A percentile compares a stretch with the other conserved stretches of the same genome.
These are phyloP conservation scores for Parotocinclus haroldoi DNA, from an alignment of 2,797 vertebrate species.

Conservation along the genomic window DNA sequence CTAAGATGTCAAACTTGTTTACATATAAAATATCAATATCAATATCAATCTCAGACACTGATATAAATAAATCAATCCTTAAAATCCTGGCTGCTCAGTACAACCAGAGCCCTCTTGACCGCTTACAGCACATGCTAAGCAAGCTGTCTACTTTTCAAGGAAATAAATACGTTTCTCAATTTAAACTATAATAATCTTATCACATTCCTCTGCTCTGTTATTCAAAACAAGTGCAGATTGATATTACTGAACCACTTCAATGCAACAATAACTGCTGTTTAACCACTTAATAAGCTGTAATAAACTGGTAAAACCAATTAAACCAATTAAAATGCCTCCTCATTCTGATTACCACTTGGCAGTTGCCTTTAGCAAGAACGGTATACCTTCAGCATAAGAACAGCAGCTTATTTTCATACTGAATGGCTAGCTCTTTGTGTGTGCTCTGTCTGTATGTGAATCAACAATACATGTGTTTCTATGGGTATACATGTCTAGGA, in stretches of 20 bases:
- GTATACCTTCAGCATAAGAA: neutral
- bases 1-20: too few species aligned
- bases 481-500: slow-evolving; percentile 31
- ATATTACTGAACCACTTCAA: slow-evolving; percentile 33
- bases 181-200: slow-evolving; percentile 41
- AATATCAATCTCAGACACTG: too few species aligned
- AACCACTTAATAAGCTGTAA: slow-evolving; percentile 27
- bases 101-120: slow-evolving; percentile 2
- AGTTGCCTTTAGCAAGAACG: slow-evolving; percentile 11
- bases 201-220: slow-evolving; percentile 5
- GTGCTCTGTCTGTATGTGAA: neutral
- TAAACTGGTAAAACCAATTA: slow-evolving; percentile 43
- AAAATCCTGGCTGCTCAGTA: too few species aligned
- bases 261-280: slow-evolving; percentile 21
- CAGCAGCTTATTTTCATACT: slow-evolving; percentile 4
- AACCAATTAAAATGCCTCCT: slow-evolving; percentile 46
- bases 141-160: slow-evolving; percentile 28
- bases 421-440: neutral
- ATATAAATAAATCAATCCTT: too few species aligned
- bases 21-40: too few species aligned
- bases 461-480: slow-evolving; percentile 28
- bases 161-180: slow-evolving; percentile 42
- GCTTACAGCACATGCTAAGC: slow-evolving; percentile 40
- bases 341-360: slow-evolving; percentile 31
- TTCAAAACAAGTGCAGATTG: slow-evolving; percentile 25